A percentile compares a stretch with the other conserved stretches of the same genome.
These are phyloP conservation scores for Tylochromis polylepis DNA, from an alignment of 2,113 vertebrate genomes.

Conservation along the genomic window DNA sequence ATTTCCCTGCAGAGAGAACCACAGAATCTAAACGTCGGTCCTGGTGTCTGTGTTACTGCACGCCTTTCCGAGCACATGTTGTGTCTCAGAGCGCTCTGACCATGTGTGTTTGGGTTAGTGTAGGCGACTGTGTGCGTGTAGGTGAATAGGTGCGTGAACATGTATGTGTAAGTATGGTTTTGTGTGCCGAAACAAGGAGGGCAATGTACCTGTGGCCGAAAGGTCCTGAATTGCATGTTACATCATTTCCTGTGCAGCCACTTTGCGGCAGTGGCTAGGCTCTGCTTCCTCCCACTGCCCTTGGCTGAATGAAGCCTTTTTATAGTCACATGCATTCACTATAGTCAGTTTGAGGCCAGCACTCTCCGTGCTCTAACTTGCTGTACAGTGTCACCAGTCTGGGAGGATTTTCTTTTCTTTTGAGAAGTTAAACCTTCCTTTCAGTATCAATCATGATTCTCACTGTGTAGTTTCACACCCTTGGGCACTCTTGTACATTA, in stretches of 20 bases:
- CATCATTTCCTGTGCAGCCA: conserved; percentile 77
- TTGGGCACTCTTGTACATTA: neutral
- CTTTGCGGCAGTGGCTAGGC: conserved; percentile 60
- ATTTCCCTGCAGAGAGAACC: conserved; percentile 49
- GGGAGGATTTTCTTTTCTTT: neutral
- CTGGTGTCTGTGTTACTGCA: conserved; percentile 46
- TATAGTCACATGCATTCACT: conserved; percentile 31
- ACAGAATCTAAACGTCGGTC: conserved; percentile 56
- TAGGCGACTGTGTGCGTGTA: conserved; percentile 6
- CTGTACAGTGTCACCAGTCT: neutral
- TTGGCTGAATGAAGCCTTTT: conserved; percentile 72
- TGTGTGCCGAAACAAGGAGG: conserved; percentile 63
- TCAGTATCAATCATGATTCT: neutral
- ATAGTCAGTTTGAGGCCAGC: neutral
- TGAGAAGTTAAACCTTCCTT: neutral
- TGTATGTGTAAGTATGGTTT: conserved; percentile 17
- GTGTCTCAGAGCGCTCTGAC: conserved; percentile 61
- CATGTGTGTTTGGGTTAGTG: conserved; percentile 58
- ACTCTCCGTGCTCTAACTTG: neutral
- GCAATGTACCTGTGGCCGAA: conserved; percentile 62
- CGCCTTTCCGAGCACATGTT: conserved; percentile 56
- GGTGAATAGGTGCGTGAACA: conserved; percentile 16
- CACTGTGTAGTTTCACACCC: neutral
- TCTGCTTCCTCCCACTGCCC: conserved; percentile 66
- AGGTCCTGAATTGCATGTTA: conserved; percentile 57